A percentile compares a stretch with the other conserved stretches of the same genome.
phyloP scores from a whole-genome alignment of 2,113 vertebrate species.

The Panthera uncia region DNA sequence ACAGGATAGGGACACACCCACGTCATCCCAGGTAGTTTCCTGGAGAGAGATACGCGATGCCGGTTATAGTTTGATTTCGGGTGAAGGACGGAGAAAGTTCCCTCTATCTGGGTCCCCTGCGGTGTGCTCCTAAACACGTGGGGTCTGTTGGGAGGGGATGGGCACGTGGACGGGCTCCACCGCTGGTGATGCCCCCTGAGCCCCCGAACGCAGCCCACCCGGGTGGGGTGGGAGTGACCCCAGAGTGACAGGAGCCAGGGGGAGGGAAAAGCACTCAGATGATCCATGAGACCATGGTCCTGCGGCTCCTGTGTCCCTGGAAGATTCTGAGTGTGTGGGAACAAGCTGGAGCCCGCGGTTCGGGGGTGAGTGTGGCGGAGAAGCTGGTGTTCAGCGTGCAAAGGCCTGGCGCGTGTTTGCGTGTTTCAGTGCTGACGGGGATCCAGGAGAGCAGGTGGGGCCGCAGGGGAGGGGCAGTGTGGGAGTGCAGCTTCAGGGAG shows the following conservation, averaged over 20 bases:
- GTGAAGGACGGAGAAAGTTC: neutral
- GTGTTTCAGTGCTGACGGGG: too few species aligned
- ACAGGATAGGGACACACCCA: neutral
- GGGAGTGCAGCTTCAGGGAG: neutral
- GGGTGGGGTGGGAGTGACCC: neutral
- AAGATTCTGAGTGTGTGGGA: neutral
- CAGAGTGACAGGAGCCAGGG: neutral
- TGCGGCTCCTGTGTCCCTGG: neutral
- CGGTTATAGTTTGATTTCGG: neutral
- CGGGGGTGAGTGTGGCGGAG: neutral
- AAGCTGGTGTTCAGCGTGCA: fast-evolving
- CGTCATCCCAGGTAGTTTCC: neutral
- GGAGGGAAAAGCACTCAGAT: neutral
- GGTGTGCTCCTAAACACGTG: neutral
- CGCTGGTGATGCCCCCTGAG: neutral
- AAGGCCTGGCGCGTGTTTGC: neutral
- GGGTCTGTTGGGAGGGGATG: neutral
- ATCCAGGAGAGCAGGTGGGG: neutral
- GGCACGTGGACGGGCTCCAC: neutral
- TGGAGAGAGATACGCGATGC: too few species aligned
- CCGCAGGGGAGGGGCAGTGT: neutral
- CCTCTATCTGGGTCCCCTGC: neutral
- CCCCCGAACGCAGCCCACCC: neutral
- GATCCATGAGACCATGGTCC: neutral
- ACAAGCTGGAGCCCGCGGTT: neutral